phyloP scores from a whole-genome alignment of 2,797 vertebrate genomes.

The Sebastes baramenuke region DNA sequence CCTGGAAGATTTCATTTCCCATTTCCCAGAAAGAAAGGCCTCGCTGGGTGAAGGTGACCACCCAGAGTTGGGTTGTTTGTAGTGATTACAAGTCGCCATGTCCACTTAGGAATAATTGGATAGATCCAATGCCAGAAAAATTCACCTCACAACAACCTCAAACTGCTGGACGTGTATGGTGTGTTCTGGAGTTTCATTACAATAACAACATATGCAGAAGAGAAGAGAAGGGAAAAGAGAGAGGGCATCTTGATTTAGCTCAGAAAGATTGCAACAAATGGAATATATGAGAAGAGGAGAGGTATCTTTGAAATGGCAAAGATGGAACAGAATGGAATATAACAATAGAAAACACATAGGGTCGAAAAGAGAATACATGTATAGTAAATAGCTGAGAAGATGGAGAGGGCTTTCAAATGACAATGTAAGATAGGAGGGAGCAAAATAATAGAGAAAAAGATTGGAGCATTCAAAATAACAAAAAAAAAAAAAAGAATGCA shows the following conservation, averaged over 20 bases:
- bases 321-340: slow-evolving; percentile 28
- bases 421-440: background rate
- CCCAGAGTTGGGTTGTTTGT: slow-evolving; percentile 27
- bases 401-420: background rate
- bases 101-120: slow-evolving; percentile 52
- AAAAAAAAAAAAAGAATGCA: background rate
- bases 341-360: slow-evolving; percentile 17
- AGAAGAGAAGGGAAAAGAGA: slow-evolving; percentile 4
- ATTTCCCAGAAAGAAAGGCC: slow-evolving; percentile 41
- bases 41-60: slow-evolving; percentile 35
- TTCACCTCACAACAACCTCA: slow-evolving; percentile 17
- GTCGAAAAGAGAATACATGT: slow-evolving; percentile 28
- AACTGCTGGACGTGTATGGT: slow-evolving; percentile 15
- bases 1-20: slow-evolving; percentile 39
- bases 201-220: slow-evolving; percentile 14
- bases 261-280: background rate
- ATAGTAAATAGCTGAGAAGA: slow-evolving; percentile 9
- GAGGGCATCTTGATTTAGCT: slow-evolving; percentile 9
- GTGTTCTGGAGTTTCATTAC: slow-evolving; percentile 18
- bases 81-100: slow-evolving; percentile 37
- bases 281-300: background rate
- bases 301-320: slow-evolving; percentile 13
- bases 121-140: slow-evolving; percentile 32
- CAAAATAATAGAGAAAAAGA: slow-evolving; percentile 3
- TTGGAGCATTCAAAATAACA: background rate